These are phyloP conservation scores for Lagodon rhomboides DNA, from an alignment of 2,797 vertebrate species.

Conservation along the genomic window DNA sequence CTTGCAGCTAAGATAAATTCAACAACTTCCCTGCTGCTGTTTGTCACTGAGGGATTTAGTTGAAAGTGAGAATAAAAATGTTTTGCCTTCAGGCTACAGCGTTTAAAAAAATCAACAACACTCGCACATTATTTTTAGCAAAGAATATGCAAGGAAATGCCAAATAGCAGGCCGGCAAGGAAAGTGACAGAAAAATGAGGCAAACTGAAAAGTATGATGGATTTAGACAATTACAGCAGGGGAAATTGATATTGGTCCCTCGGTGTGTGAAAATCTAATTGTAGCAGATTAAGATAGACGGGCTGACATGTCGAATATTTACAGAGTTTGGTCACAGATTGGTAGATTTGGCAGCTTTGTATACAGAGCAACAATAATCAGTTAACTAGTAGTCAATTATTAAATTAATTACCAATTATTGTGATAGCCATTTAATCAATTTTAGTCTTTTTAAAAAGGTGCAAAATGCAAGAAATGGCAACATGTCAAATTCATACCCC, in stretches of 20 bases:
- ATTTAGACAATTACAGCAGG: slow-evolving; percentile 43
- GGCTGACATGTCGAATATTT: slow-evolving; percentile 28
- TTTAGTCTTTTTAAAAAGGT: too few relatives aligned
- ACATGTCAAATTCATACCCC: too few relatives aligned
- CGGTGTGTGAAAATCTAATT: slow-evolving; percentile 25
- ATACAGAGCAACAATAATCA: too few relatives aligned
- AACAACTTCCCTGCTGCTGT: not conserved
- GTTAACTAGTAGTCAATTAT: too few relatives aligned
- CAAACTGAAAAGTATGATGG: slow-evolving; percentile 41
- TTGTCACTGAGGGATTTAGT: slow-evolving; percentile 18
- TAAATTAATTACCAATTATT: too few relatives aligned
- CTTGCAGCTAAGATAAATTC: slow-evolving; percentile 17
- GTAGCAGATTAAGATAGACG: slow-evolving; percentile 10
- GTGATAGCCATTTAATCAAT: too few relatives aligned
- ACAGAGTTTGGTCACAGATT: slow-evolving; percentile 9
- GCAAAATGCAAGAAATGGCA: too few relatives aligned
- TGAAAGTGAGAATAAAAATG: slow-evolving; percentile 6
- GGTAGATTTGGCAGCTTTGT: not conserved
- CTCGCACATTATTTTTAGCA: slow-evolving; percentile 4
- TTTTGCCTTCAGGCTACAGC: slow-evolving; percentile 21
- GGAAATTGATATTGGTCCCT: slow-evolving; percentile 11
- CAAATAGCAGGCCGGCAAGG: not conserved
- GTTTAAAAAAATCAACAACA: slow-evolving; percentile 36
- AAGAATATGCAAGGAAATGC: slow-evolving; percentile 23
- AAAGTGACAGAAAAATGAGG: slow-evolving; percentile 31